Evolutionary conservation across 2,888 invertebrate genomes (phyloP), one percentile per base, ranked within the genome.

Genomic region (Oscheius sp.): DNA sequence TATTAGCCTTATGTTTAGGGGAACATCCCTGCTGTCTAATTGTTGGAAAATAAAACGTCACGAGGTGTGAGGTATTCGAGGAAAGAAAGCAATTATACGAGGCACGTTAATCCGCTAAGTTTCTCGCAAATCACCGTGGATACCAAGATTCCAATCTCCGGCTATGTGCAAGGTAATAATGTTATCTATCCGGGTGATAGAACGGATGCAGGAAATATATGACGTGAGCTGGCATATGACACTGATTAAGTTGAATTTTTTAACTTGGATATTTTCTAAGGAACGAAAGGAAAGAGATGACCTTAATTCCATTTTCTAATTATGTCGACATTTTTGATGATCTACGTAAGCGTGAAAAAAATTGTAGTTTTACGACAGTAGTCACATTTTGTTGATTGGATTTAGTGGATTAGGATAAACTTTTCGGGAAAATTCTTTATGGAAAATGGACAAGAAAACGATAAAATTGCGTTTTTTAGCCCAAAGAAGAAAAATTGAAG

Each of bases 51-150:
- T 35, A 35, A 35, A 6, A 35, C 35, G 35, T 9, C 5, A 35
- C 9, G 35, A 9, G 35, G 35, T 35, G 35, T 35, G 35, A 9
- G 35, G 35, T 35, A 9, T 35, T 9, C 3, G 35, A 9, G 35
- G 35, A 35, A 49, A 5, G 55, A 21, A 55, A 13, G 21, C 55
- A 55, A 55, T 55, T 55, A 55, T 55, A 2, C 23, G 23, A 13
- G 55, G 13, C 55, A 23, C 21, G 55, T 55, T 55, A 55, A 55
- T 55, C 55, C 21, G 55, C 21, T 55, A 55, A 55, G 55, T 55
- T 12, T 35, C 35, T 35, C 55, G 12, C 55, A 25, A 18, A 25
- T 55, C 55, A 55, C 55, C 25, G 3, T 25, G 55, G 55, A 25
- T 55, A 55, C 55, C 55, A 55, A 55, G 7, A 23, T 55, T 25